Percentiles rank a stretch among this genome's conserved stretches.
Evolutionary conservation across 2,888 invertebrate species (phyloP).

Genomic region (Lepidocyrtoides sp.): DNA sequence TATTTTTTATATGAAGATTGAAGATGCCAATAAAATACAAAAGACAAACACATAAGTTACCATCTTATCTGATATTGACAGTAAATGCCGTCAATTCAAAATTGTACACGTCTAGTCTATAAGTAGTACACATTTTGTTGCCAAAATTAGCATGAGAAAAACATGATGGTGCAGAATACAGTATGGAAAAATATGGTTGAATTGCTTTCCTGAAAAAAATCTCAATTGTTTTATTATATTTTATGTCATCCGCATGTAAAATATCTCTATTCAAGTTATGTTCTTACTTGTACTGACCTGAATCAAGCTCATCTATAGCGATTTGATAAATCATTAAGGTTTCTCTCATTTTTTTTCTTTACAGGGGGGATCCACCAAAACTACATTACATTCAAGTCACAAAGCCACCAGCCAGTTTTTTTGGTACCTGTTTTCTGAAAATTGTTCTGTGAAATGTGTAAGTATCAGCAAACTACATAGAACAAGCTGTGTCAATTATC

Average conservation of each 20-base stretch:
- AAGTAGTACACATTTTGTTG: not conserved
- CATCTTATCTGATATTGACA: slow-evolving; percentile 35
- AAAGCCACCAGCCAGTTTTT: slow-evolving; percentile 29
- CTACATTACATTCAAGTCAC: slow-evolving; percentile 12
- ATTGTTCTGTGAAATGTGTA: not conserved
- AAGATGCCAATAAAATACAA: no score
- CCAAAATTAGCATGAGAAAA: slow-evolving; percentile 17
- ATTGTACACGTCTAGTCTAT: not conserved
- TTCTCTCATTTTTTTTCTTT: slow-evolving; percentile 18
- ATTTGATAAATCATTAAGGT: slow-evolving; percentile 16
- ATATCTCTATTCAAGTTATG: not conserved
- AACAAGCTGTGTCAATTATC: slow-evolving; percentile 62
- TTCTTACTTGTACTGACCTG: slow-evolving; percentile 31
- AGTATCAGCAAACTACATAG: slow-evolving; percentile 33
- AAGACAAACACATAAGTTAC: not conserved
- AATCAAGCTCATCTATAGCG: slow-evolving; percentile 19
- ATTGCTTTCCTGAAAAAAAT: not conserved
- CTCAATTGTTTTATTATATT: not conserved
- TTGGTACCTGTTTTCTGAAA: slow-evolving; percentile 43
- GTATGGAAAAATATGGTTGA: not conserved
- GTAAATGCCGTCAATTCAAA: not conserved
- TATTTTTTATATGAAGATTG: no score
- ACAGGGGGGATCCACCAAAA: slow-evolving; percentile 40
- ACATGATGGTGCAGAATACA: not conserved
- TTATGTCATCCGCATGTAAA: not conserved